Evolutionary conservation across 2,113 vertebrate genomes (phyloP).

Genomic region (Leucoraja erinaceus): DNA sequence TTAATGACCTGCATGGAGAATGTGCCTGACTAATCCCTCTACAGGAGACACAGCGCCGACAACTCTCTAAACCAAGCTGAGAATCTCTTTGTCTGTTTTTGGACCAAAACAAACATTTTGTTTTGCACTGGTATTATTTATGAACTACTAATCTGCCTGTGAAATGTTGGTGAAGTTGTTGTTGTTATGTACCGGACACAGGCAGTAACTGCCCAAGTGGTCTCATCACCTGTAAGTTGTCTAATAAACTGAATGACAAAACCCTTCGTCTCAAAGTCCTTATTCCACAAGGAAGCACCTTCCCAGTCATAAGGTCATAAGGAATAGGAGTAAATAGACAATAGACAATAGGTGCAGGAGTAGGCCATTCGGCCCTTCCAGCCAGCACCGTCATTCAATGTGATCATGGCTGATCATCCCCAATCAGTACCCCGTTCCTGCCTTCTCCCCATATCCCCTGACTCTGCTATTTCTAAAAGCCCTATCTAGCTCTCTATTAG

Average conservation of each 20-base stretch:
- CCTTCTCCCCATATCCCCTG: too few relatives aligned
- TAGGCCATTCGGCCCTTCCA: too few relatives aligned
- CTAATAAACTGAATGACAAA: background rate
- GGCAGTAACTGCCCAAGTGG: background rate
- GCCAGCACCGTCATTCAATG: too few relatives aligned
- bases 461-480: too few relatives aligned
- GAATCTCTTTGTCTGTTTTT: background rate
- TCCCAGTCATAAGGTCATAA: background rate
- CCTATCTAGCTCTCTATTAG: too few relatives aligned
- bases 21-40: background rate
- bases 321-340: too few relatives aligned
- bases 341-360: too few relatives aligned
- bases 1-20: conserved; percentile 18
- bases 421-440: too few relatives aligned
- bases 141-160: background rate
- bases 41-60: background rate
- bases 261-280: background rate
- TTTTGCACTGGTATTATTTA: background rate
- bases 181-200: background rate
- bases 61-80: background rate
- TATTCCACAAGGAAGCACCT: background rate
- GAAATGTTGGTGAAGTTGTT: background rate
- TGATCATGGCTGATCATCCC: too few relatives aligned
- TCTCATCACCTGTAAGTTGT: background rate
- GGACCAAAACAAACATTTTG: background rate